Conservation (phyloP, 1,140 invertebrate genomes). For the Zaprionus lachaisei region DNA sequence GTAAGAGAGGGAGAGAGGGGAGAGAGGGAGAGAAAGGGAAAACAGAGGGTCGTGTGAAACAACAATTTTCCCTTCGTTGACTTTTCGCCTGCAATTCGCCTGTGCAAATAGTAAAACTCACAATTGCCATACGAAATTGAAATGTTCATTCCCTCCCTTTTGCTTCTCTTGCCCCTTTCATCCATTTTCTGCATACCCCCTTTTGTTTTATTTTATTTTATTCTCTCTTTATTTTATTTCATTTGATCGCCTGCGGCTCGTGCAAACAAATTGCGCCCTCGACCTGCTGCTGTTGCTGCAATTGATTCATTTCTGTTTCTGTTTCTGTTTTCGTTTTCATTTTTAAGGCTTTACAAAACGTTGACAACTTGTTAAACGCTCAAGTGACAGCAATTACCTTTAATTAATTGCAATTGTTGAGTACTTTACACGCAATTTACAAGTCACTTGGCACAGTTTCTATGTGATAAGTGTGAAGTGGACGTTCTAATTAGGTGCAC, state of each 20-base stretch:
- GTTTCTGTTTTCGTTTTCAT: not conserved
- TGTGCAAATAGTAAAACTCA: conserved; percentile 28
- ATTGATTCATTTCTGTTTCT: conserved; percentile 2
- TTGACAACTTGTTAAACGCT: conserved; percentile 8
- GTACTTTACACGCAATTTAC: conserved; percentile 21
- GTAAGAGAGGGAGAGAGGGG: not conserved
- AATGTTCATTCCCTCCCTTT: not conserved
- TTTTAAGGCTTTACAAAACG: conserved; percentile 2
- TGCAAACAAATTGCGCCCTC: not conserved
- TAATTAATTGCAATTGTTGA: conserved; percentile 31
- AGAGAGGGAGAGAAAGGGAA: not conserved
- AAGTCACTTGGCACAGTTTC: conserved; percentile 20
- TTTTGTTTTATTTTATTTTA: conserved; percentile 1
- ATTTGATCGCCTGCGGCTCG: not conserved
- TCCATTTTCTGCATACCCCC: no score
- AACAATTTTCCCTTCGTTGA: conserved; percentile 17
- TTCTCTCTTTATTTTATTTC: not conserved
- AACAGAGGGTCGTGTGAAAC: conserved; percentile 9
- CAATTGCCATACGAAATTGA: conserved; percentile 25
- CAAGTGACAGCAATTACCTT: conserved; percentile 32
- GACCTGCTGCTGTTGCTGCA: conserved; percentile 10
- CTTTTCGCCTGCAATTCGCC: conserved; percentile 27
- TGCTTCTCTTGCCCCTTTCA: no score
- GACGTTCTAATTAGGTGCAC: not conserved
- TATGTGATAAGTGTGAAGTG: not conserved